Conservation (phyloP, 2,113 vertebrate genomes). For the Muntiacus reevesi region DNA sequence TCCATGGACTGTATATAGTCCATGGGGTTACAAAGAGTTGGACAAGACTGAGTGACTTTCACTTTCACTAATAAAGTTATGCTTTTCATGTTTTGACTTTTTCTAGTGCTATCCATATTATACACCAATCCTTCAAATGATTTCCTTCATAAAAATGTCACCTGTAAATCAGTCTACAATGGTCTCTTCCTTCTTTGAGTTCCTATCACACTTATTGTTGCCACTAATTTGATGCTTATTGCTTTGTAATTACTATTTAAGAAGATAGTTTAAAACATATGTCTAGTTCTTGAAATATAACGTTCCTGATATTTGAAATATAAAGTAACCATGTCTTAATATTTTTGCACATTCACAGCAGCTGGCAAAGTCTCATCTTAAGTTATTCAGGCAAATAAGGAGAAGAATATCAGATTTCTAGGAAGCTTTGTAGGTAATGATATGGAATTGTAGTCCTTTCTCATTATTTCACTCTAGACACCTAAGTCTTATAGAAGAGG, state of each 20-base stretch:
- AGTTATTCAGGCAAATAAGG: background rate
- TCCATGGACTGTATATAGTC: background rate
- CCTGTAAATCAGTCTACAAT: background rate
- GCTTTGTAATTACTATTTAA: background rate
- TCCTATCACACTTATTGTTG: background rate
- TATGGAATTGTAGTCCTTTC: background rate
- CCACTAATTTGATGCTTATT: background rate
- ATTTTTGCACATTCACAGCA: background rate
- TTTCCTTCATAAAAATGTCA: background rate
- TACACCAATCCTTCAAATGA: background rate
- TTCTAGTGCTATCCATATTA: background rate
- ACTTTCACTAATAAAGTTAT: background rate
- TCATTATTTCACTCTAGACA: background rate
- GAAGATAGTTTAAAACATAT: background rate
- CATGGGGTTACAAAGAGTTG: background rate
- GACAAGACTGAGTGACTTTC: background rate
- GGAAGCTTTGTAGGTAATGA: background rate
- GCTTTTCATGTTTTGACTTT: background rate
- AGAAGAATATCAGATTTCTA: background rate
- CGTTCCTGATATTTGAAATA: background rate
- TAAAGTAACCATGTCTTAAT: background rate
- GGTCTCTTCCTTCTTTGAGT: background rate
- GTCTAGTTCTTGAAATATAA: background rate
- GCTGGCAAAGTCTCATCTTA: background rate
- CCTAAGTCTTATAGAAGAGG: background rate